Evolutionary conservation across 2,113 vertebrate genomes (phyloP), one percentile per base, ranked within the genome.

Genomic region (Uropsilus gracilis): DNA sequence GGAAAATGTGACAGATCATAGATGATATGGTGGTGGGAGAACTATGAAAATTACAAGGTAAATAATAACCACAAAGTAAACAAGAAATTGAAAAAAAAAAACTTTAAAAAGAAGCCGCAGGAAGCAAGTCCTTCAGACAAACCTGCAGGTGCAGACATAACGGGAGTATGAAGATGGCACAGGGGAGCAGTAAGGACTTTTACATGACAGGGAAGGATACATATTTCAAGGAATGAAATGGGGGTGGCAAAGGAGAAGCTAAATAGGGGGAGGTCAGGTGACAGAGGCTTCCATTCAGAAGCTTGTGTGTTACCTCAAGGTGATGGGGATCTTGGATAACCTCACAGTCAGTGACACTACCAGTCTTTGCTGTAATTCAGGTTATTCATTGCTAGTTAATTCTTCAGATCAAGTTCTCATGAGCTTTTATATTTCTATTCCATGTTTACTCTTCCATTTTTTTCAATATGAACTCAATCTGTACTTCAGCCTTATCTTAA

Each of bases 401-500:
- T 76, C 64, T 20, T 72, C 61, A 83, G 12, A 30, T 32, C 66
- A 37, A 50, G 0, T 66, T 32, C 73, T 39, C n/a, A 72, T n/a
- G 2, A 42, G 68, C 42, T 32, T 94, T 82, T 83, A 61, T 66
- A 59, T 55, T 82, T 89, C 26, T 18, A 61, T 66, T 11, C 37
- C 24, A 55, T 48, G 26, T 73, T 93, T 90, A 28, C 9, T 50
- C 10, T 75, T 42, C 46, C 63, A 48, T 64, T 32, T 34, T 84
- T 92, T 30, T 68, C 28, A 69, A 76, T 12, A 55, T n/a, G 37
- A 30, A 13, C 3, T 78, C 53, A 72, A 13, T 91, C 16, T 90
- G 61, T 64, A 72, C 50, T 32, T 89, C n/a, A 73, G 10, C 39
- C 32, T 73, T 42, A 55, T 84, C n/a, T 20, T 87, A 73, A 83